A percentile compares a stretch with the other conserved stretches of the same genome.
Evolutionary conservation across 2,113 vertebrate genomes (phyloP).

Genomic region (Tragelaphus imberbis): DNA sequence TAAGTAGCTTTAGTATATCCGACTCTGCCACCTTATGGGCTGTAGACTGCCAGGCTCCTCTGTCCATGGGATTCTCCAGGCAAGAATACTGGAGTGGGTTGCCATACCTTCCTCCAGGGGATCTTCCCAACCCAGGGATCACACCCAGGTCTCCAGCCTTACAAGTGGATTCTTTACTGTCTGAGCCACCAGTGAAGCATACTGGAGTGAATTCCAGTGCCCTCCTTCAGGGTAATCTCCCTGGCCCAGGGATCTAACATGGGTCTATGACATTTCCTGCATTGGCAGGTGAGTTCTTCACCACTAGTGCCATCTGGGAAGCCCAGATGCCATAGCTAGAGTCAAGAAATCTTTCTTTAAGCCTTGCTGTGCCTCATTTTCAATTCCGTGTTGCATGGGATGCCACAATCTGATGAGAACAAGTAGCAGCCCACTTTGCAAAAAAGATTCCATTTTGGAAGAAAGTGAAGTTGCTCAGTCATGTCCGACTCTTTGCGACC

Average conservation of each 20-base stretch:
- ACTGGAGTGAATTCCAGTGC: not conserved
- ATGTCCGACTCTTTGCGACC: not conserved
- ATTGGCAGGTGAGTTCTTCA: not conserved
- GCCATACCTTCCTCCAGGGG: not conserved
- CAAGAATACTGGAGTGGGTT: not conserved
- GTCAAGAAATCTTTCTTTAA: not conserved
- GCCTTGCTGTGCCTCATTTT: not conserved
- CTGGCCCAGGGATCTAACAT: not conserved
- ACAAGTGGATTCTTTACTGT: not conserved
- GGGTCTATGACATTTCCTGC: not conserved
- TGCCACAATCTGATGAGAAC: not conserved
- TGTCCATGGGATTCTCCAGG: not conserved
- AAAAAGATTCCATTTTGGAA: not conserved
- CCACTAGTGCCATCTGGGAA: not conserved
- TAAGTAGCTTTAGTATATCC: not conserved
- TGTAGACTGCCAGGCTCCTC: not conserved
- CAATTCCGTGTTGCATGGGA: not conserved
- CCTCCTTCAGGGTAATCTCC: not conserved
- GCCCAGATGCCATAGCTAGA: not conserved
- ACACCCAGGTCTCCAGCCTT: not conserved
- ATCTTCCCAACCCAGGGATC: not conserved
- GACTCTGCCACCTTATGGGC: fast-evolving
- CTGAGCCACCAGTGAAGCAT: not conserved
- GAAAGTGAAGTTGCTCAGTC: not conserved
- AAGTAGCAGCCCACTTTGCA: not conserved